Percentiles rank a stretch among this genome's conserved stretches.
Evolutionary conservation across 1,140 invertebrate genomes (phyloP).

Genomic region (Eupeodes corollae): DNA sequence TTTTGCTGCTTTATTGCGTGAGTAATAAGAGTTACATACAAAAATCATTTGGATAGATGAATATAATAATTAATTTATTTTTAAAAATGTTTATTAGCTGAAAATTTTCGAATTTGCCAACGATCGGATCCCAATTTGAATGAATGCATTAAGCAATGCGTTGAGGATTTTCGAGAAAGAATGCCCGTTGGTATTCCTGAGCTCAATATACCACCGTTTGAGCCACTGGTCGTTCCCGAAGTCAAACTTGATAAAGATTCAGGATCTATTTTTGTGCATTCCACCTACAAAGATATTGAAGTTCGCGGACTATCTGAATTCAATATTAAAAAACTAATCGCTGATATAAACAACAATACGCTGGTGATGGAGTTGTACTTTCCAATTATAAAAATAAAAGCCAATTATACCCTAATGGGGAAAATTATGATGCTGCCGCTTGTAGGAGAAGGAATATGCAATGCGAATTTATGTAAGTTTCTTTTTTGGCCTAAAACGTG

Average conservation of each 20-base stretch:
- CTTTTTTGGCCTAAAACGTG: background rate
- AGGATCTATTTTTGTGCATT: constrained; percentile 29
- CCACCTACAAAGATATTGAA: constrained; percentile 23
- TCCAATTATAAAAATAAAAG: constrained; percentile 42
- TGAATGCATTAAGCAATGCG: constrained; percentile 45
- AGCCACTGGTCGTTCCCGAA: constrained; percentile 46
- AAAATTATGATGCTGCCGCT: constrained; percentile 52
- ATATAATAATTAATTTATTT: background rate
- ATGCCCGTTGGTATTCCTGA: constrained; percentile 49
- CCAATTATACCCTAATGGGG: constrained; percentile 46
- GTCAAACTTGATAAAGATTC: constrained; percentile 37
- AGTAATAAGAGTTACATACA: constrained; percentile 6
- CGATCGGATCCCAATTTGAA: constrained; percentile 47
- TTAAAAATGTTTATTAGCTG: constrained; percentile 41
- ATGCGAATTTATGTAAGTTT: constrained; percentile 45
- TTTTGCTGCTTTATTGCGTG: constrained; percentile 12
- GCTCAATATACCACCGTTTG: constrained; percentile 47
- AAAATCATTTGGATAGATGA: background rate
- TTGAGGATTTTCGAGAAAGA: constrained; percentile 40
- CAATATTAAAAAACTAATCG: constrained; percentile 27
- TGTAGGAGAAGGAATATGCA: constrained; percentile 42
- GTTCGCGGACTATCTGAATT: constrained; percentile 27
- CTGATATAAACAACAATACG: constrained; percentile 42
- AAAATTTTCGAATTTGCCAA: constrained; percentile 53
- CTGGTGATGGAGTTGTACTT: constrained; percentile 43